Evolutionary conservation across 2,113 vertebrate genomes (phyloP).

Genomic region (Melospiza melodia): DNA sequence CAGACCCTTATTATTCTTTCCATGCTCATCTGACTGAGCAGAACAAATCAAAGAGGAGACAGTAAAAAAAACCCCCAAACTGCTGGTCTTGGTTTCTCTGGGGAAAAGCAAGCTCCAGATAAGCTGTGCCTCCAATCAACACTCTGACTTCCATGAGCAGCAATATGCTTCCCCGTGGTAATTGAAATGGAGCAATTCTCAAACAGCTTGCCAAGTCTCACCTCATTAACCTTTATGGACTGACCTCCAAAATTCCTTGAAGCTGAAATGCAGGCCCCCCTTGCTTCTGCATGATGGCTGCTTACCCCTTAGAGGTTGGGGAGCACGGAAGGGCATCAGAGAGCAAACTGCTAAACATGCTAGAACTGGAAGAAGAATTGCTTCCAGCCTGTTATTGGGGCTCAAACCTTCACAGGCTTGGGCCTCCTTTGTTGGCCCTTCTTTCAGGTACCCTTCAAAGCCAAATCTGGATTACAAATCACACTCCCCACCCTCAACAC

Average conservation of each 20-base stretch:
- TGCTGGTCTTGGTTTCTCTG: slow-evolving; percentile 1
- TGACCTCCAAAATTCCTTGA: slow-evolving; percentile 57
- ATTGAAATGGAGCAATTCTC: slow-evolving; percentile 19
- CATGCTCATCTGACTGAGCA: background rate
- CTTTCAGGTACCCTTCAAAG: background rate
- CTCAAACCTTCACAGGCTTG: background rate
- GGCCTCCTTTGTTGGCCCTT: background rate
- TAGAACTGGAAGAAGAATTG: background rate
- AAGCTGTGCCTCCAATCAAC: slow-evolving; percentile 15
- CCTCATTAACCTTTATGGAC: slow-evolving; percentile 48
- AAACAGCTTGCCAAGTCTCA: slow-evolving; percentile 29
- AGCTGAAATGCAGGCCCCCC: slow-evolving; percentile 7
- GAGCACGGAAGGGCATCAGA: background rate
- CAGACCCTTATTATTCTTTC: slow-evolving; percentile 1
- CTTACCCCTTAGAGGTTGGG: background rate
- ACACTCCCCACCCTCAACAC: background rate
- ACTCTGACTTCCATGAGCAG: background rate
- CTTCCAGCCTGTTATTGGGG: background rate
- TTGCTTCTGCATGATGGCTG: background rate
- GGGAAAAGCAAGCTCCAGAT: slow-evolving; percentile 10
- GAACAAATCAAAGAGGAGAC: slow-evolving; percentile 27
- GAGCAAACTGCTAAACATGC: background rate
- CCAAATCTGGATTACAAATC: background rate
- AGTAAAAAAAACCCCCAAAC: background rate
- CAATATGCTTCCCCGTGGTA: slow-evolving; percentile 1